Conservation (phyloP, 2,113 vertebrate species). For the Tamias sibiricus region DNA sequence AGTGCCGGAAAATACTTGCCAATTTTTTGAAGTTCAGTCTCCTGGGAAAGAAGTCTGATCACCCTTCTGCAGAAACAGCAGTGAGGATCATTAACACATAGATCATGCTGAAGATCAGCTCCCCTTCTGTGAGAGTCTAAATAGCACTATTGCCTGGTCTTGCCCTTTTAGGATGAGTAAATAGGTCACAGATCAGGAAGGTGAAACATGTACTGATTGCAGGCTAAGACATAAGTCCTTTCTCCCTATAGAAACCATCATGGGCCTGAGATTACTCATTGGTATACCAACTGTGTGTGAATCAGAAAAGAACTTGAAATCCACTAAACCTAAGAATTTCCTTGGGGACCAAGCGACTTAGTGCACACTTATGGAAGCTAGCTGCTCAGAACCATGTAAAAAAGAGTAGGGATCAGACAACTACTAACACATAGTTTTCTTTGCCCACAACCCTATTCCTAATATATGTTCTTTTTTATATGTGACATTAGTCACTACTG, state of each 20-base stretch:
- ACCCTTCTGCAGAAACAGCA: constrained; percentile 84
- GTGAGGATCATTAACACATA: constrained; percentile 86
- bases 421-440: background rate
- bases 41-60: constrained; percentile 85
- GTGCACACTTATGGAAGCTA: constrained; percentile 93
- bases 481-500: constrained; percentile 44
- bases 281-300: constrained; percentile 93
- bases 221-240: constrained; percentile 87
- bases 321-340: constrained; percentile 92
- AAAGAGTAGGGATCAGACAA: constrained; percentile 84
- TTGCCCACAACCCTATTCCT: background rate
- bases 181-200: constrained; percentile 86
- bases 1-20: constrained; percentile 87
- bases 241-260: constrained; percentile 93
- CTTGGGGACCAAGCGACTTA: constrained; percentile 92
- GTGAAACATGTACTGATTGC: constrained; percentile 86
- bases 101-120: constrained; percentile 87
- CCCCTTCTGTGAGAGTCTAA: constrained; percentile 85
- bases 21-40: constrained; percentile 84
- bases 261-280: constrained; percentile 92
- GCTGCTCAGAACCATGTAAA: constrained; percentile 94
- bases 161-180: constrained; percentile 89
- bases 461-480: constrained; percentile 52
- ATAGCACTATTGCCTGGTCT: constrained; percentile 86
- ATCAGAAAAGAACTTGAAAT: constrained; percentile 93